Conservation (phyloP, 2,888 invertebrate species). For the Tinea pellionella region DNA sequence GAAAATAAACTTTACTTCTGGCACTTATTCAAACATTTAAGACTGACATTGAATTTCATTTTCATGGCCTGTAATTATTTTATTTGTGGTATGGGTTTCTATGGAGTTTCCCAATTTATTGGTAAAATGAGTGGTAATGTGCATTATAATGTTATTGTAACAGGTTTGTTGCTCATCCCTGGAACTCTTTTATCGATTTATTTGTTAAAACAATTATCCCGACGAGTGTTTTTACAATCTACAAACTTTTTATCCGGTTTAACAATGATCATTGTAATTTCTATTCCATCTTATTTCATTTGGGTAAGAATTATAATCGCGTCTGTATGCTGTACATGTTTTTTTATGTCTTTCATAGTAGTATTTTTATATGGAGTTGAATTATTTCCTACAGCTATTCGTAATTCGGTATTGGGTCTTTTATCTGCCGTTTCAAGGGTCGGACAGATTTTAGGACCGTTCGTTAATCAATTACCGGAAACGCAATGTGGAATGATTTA, state of each 20-base stretch:
- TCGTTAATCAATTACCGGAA: constrained; percentile 71
- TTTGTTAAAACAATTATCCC: constrained; percentile 69
- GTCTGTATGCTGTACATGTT: constrained; percentile 78
- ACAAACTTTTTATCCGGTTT: constrained; percentile 54
- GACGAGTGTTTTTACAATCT: constrained; percentile 70
- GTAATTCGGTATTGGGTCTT: constrained; percentile 84
- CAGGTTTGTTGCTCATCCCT: constrained; percentile 74
- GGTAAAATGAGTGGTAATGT: constrained; percentile 80
- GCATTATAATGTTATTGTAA: constrained; percentile 81
- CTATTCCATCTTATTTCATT: constrained; percentile 26
- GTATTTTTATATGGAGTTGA: constrained; percentile 87
- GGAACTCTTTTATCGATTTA: constrained; percentile 70
- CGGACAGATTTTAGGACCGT: constrained; percentile 84
- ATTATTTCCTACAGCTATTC: constrained; percentile 85
- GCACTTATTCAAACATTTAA: constrained; percentile 45
- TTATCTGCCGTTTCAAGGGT: constrained; percentile 83
- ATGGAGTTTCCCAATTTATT: constrained; percentile 83
- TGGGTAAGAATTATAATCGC: constrained; percentile 71
- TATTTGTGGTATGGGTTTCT: constrained; percentile 85
- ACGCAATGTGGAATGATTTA: constrained; percentile 60
- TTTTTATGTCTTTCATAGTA: constrained; percentile 83
- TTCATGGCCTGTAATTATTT: constrained; percentile 79
- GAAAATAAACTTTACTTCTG: constrained; percentile 30
- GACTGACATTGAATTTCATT: constrained; percentile 71
- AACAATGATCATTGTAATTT: constrained; percentile 36